Base-by-base conservation (phyloP, 2,888 invertebrate species). In the Drosophila kuntzei region DNA sequence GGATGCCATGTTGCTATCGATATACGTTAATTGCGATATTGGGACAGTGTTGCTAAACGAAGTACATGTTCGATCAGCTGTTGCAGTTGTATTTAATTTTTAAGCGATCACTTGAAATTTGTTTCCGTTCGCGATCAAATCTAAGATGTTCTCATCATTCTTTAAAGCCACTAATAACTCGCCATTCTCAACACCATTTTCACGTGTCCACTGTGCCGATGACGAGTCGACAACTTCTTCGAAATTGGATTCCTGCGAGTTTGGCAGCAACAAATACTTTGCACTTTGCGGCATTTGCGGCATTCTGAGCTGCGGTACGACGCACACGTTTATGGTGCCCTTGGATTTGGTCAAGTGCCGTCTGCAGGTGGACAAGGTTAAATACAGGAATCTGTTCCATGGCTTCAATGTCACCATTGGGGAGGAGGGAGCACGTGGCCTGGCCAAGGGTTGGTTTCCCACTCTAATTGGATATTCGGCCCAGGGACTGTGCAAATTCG, bases 391-490 rank as follows among this genome's bases (percentile, higher is more conserved):
- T 85, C 94, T 98, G 66, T 90, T 95, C 79, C 94, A 93, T 88
- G 97, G 97, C 3, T 97, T 97, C 93, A 94, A n/a, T n/a, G 93
- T 97, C 6, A 96, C 97, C 0, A 90, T 95, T 16, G 92, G 92
- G 8, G 97, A 98, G 88, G 97, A 96, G 81, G 97, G 97, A 16
- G 53, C 92, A 3, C 91, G 94, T 14, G 96, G 96, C 69, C 92
- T 98, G 71, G 95, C 94, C 27, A 96, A 95, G 90, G 97, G 98
- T 76, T 98, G 98, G 98, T 97, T 97, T 41, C 97, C 98, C 29
- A 98, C 97, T 6, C 92, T 95, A 14, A 93, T 97, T 78, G 98
- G 98, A 39, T 98, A 98, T 92, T 96, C 97, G 3, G 90, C 95
- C 66, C 95, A 95, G 93, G 96, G 96, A 60, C 92, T 95, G 11